phyloP scores from a whole-genome alignment of 2,797 vertebrate species.

The Philypnodon macrostomus region DNA sequence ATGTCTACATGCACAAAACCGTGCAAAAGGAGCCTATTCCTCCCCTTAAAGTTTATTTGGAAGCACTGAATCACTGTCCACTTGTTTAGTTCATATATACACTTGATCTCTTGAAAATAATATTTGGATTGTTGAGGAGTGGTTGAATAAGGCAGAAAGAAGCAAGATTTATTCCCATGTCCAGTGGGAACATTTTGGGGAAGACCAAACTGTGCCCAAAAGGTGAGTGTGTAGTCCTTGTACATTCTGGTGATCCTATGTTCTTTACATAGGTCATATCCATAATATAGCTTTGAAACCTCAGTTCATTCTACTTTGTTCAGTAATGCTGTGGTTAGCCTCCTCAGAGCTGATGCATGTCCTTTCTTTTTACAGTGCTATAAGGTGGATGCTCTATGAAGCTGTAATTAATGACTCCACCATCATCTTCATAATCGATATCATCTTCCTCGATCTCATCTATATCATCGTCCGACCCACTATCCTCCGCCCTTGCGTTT shows the following conservation, averaged over 20 bases:
- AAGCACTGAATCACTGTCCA: background rate
- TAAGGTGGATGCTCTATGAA: slow-evolving; percentile 66
- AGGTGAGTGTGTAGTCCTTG: too few species aligned
- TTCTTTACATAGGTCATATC: too few species aligned
- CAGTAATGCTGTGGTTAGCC: background rate
- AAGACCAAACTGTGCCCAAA: too few species aligned
- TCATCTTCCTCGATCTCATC: slow-evolving; percentile 50
- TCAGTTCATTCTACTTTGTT: background rate
- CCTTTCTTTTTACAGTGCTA: slow-evolving; percentile 34
- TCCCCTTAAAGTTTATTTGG: background rate
- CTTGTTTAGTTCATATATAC: background rate
- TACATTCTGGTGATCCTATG: too few species aligned
- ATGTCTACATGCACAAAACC: slow-evolving; percentile 6
- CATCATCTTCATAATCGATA: slow-evolving; percentile 53
- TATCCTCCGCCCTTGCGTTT: slow-evolving; percentile 31
- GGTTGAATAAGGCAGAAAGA: background rate
- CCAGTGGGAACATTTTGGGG: too few species aligned
- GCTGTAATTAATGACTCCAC: slow-evolving; percentile 74
- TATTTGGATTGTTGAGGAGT: background rate
- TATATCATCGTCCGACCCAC: slow-evolving; percentile 48
- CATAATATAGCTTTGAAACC: too few species aligned
- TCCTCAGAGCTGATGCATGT: slow-evolving; percentile 39
- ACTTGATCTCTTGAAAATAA: background rate
- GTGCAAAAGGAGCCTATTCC: background rate
- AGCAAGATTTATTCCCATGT: too few species aligned